A percentile compares a stretch with the other conserved stretches of the same genome.
Conservation (phyloP, 2,888 invertebrate species). For the Melanostoma mellinum region DNA sequence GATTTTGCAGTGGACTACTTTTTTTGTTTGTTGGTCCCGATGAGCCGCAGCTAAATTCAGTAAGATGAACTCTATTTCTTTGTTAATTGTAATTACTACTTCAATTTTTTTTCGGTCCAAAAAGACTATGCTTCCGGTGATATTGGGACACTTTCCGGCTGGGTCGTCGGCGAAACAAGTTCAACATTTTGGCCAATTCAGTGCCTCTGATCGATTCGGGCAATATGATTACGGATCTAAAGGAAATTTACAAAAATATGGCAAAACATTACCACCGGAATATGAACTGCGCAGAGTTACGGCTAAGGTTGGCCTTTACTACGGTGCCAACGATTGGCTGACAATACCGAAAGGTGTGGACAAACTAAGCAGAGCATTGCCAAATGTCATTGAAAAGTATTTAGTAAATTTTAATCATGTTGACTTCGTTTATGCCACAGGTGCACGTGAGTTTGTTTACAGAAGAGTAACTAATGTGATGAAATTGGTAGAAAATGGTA, state of each 20-base stretch:
- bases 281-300: conserved; percentile 84
- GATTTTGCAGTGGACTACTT: conserved; percentile 86
- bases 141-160: conserved; percentile 87
- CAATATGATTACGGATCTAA: conserved; percentile 84
- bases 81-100: conserved; percentile 70
- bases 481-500: conserved; percentile 75
- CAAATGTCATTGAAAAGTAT: conserved; percentile 82
- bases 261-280: conserved; percentile 83
- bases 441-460: conserved; percentile 85
- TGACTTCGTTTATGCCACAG: conserved; percentile 88
- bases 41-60: conserved; percentile 81
- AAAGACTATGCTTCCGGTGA: conserved; percentile 87
- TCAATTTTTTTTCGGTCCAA: conserved; percentile 64
- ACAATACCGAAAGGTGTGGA: conserved; percentile 83
- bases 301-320: conserved; percentile 86
- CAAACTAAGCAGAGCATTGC: conserved; percentile 80
- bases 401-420: conserved; percentile 87
- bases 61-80: no score
- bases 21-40: conserved; percentile 87
- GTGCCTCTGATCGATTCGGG: conserved; percentile 83
- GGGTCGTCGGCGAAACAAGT: conserved; percentile 88
- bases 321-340: conserved; percentile 86
- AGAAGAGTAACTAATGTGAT: conserved; percentile 84
- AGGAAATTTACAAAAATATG: conserved; percentile 84
- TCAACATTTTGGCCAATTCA: conserved; percentile 88